These are phyloP conservation scores for Bruchidius siliquastri DNA, from an alignment of 2,888 invertebrate species.

Conservation along the genomic window DNA sequence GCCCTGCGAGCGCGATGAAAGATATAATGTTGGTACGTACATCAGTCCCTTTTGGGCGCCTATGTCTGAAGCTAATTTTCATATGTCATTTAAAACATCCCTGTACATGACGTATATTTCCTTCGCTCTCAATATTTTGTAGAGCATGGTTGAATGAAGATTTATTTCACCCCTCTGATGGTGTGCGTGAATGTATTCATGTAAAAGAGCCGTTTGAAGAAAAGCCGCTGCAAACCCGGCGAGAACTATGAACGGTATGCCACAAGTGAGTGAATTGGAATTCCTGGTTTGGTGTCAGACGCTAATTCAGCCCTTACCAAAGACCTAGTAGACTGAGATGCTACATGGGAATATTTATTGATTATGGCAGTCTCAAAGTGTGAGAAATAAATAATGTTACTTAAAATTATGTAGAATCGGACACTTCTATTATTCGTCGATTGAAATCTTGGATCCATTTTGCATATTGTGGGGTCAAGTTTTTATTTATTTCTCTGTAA, in stretches of 20 bases:
- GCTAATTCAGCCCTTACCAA: slow-evolving; percentile 26
- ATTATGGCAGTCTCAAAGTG: too few relatives aligned
- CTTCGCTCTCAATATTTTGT: background rate
- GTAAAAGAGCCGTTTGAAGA: slow-evolving; percentile 7
- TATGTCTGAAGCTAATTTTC: background rate
- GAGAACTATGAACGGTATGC: slow-evolving; percentile 19
- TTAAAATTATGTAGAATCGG: too few relatives aligned
- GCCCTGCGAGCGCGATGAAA: too few relatives aligned
- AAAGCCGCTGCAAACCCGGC: slow-evolving; percentile 14
- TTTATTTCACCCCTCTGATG: background rate
- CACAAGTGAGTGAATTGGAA: slow-evolving; percentile 20
- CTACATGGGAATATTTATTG: too few relatives aligned
- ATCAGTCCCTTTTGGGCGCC: too few relatives aligned
- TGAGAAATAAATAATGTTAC: too few relatives aligned
- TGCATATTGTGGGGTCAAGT: too few relatives aligned
- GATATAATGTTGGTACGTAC: too few relatives aligned
- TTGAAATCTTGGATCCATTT: too few relatives aligned
- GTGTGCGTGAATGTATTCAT: background rate
- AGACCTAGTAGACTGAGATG: background rate
- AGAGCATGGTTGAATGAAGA: background rate
- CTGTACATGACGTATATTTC: background rate
- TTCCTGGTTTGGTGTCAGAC: slow-evolving; percentile 28
- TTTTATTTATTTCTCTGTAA: too few relatives aligned
- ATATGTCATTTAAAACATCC: background rate
- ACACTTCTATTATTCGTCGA: too few relatives aligned